Conservation (phyloP, 2,888 invertebrate genomes). For the Athrips mouffetella region DNA sequence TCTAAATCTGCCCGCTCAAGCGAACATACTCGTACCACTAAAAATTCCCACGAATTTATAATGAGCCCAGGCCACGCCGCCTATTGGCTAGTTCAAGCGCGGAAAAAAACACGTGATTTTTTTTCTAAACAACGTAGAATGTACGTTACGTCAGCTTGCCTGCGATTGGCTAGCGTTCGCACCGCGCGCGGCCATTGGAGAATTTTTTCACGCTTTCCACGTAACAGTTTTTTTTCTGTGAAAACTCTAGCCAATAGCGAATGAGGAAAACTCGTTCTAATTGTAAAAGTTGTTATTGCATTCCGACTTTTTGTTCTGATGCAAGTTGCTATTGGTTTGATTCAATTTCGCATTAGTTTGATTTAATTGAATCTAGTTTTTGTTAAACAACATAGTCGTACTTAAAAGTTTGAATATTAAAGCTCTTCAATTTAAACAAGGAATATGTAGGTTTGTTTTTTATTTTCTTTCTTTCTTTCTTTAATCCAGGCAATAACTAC, state of each 20-base stretch:
- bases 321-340: background rate
- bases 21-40: slow-evolving; percentile 24
- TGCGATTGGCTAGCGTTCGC: slow-evolving; percentile 53
- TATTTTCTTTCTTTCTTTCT: too few species aligned
- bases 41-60: slow-evolving; percentile 53
- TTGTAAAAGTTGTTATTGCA: slow-evolving; percentile 61
- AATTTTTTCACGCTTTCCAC: slow-evolving; percentile 72
- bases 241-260: slow-evolving; percentile 62
- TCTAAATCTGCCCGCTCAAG: background rate
- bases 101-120: slow-evolving; percentile 71
- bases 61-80: slow-evolving; percentile 52
- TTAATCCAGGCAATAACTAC: too few species aligned
- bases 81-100: slow-evolving; percentile 63
- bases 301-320: slow-evolving; percentile 36
- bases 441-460: too few species aligned
- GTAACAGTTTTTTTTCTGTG: slow-evolving; percentile 64
- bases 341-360: background rate
- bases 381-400: background rate
- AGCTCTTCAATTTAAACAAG: too few species aligned
- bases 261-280: slow-evolving; percentile 58
- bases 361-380: background rate
- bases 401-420: too few species aligned
- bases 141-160: slow-evolving; percentile 57
- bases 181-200: slow-evolving; percentile 58
- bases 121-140: slow-evolving; percentile 71